Percentiles rank a stretch among this genome's conserved stretches.
Evolutionary conservation across 2,888 invertebrate genomes (phyloP).

Genomic region (Augochlorella aurata): DNA sequence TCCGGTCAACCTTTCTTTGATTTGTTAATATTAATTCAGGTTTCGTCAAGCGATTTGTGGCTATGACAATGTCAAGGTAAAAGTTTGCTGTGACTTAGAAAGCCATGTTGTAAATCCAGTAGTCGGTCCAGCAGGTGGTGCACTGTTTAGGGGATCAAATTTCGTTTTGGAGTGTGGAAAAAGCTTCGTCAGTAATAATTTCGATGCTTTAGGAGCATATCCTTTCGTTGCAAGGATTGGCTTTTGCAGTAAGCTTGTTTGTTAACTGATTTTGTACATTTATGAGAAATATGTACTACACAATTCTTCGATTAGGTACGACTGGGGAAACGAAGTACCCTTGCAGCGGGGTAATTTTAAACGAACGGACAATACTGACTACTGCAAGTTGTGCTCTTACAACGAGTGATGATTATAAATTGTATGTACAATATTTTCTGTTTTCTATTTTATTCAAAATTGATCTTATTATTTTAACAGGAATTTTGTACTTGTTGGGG

Average conservation of each 20-base stretch:
- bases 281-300: not conserved
- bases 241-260: slow-evolving; percentile 86
- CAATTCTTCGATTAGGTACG: slow-evolving; percentile 83
- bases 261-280: not conserved
- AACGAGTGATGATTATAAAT: slow-evolving; percentile 88
- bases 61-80: slow-evolving; percentile 66
- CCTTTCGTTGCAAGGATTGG: slow-evolving; percentile 91
- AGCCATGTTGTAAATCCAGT: slow-evolving; percentile 33
- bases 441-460: not conserved
- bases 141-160: slow-evolving; percentile 8
- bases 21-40: slow-evolving; percentile 48
- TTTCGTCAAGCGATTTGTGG: slow-evolving; percentile 75
- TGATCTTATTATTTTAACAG: slow-evolving; percentile 80
- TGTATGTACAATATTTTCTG: slow-evolving; percentile 84
- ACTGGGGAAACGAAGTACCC: slow-evolving; percentile 88
- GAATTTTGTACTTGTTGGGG: slow-evolving; percentile 88
- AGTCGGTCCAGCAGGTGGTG: slow-evolving; percentile 32
- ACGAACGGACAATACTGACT: slow-evolving; percentile 85
- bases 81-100: slow-evolving; percentile 70
- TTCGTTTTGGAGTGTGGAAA: slow-evolving; percentile 69
- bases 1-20: not conserved
- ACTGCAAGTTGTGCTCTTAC: slow-evolving; percentile 92
- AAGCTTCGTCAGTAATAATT: slow-evolving; percentile 68
- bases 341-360: slow-evolving; percentile 89
- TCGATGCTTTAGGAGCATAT: slow-evolving; percentile 85